Percentiles rank a stretch among this genome's conserved stretches.
phyloP scores from a whole-genome alignment of 2,888 invertebrate genomes.

The Furcula furcula region DNA sequence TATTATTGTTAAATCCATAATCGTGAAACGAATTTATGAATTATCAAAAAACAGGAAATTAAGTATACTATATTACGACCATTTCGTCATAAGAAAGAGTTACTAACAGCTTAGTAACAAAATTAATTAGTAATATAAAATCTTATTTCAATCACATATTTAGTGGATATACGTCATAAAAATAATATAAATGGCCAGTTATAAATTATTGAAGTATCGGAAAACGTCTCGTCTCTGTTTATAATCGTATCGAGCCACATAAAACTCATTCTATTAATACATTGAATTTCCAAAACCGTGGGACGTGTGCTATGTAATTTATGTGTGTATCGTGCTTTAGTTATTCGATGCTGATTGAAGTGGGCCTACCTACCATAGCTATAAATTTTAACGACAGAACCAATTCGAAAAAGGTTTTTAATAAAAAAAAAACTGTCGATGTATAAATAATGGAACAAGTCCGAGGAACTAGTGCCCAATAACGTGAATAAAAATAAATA shows the following conservation, averaged over 20 bases:
- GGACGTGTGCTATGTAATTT: constrained; percentile 24
- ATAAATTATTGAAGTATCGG: constrained; percentile 31
- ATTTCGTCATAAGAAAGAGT: constrained; percentile 23
- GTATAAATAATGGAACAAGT: constrained; percentile 32
- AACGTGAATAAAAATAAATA: constrained; percentile 52
- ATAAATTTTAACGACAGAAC: constrained; percentile 24
- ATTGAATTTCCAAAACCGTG: constrained; percentile 25
- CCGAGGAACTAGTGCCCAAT: constrained; percentile 30
- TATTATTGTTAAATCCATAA: constrained; percentile 23
- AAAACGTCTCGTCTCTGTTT: constrained; percentile 17
- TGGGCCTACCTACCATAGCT: constrained; percentile 7
- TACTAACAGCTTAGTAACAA: constrained; percentile 26
- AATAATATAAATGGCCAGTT: constrained; percentile 33
- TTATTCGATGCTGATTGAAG: constrained; percentile 18
- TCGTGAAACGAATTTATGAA: constrained; percentile 21
- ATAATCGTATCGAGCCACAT: constrained; percentile 28
- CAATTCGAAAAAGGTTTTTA: constrained; percentile 18
- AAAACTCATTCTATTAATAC: constrained; percentile 23
- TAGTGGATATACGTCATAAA: constrained; percentile 28
- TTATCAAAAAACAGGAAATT: constrained; percentile 14
- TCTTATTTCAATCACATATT: constrained; percentile 30
- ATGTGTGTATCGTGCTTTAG: constrained; percentile 24
- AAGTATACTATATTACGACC: constrained; percentile 23
- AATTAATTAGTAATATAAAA: constrained; percentile 30
- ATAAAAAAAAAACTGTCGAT: constrained; percentile 15